Evolutionary conservation across 2,888 invertebrate genomes (phyloP), one percentile per base, ranked within the genome.

Genomic region (Lingula anatina): DNA sequence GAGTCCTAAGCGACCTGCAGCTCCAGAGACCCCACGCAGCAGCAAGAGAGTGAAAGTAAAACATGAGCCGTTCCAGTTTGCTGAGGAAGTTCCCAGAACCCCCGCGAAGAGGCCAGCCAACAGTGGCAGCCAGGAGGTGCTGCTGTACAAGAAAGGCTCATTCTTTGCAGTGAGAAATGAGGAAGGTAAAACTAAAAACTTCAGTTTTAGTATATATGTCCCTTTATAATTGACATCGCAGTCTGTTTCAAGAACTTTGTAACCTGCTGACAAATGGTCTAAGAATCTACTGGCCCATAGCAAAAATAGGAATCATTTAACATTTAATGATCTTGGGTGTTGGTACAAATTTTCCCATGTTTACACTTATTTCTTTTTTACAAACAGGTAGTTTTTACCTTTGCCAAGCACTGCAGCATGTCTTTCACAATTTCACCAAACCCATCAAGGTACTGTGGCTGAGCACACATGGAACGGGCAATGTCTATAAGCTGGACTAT

Each of bases 141-240:
- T 89, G 63, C 86, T 90, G 2, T 90, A 91, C 74, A 90, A 90
- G 78, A 91, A 90, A 85, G 88, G 81, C 71, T 90, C 91, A 78
- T 92, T 90, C 79, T 79, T 94, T 69, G 93, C 92, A 2, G 90
- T 93, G 0, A 84, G 93, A 61, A 93, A 92, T 74, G 87, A 88
- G 0, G 90, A 90, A 73, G 90, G 90, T 60, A 84, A 87, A 56
- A 89, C 89, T 79, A 79, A 24, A 15, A 24, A 3, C 18, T n/a
- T 15, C 2, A 4, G 3, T 21, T 21, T 21, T 21, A 23, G 18
- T 15, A 7, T 39, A 7, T 39, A 39, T 39, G 18, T 39, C 23
- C 3, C 40, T 15, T 15, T 12, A 7, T 31, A 12, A 31, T 12
- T 39, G 18, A 39, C 18, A 9, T 12, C 21, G 18, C 7, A 12